phyloP scores from a whole-genome alignment of 2,797 vertebrate species.

The Eleutherodactylus coqui region DNA sequence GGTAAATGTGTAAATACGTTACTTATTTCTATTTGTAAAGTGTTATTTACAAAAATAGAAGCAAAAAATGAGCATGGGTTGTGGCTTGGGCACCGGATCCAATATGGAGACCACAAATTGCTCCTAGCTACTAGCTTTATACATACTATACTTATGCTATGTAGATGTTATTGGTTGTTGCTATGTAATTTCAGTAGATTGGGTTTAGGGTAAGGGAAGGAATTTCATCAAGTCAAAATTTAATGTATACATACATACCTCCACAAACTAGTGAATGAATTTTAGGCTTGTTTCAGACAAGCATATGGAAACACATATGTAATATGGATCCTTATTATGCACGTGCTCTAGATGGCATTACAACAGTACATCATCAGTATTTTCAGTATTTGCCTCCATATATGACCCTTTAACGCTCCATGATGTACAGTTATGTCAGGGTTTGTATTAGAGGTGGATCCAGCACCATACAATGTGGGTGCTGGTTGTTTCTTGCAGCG shows the following conservation, averaged over 20 bases:
- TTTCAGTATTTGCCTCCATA: no score
- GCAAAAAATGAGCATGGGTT: background rate
- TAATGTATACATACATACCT: background rate
- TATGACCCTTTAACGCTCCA: no score
- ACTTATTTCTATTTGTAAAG: background rate
- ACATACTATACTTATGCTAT: constrained; percentile 6
- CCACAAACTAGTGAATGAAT: background rate
- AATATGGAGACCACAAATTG: constrained; percentile 18
- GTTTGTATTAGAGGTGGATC: no score
- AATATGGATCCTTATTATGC: no score
- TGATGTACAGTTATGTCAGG: no score
- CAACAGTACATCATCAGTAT: no score
- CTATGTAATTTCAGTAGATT: constrained; percentile 29
- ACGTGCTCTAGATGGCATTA: no score
- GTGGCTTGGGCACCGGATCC: background rate
- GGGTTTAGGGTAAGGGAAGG: background rate
- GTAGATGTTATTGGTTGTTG: background rate
- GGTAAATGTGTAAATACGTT: background rate
- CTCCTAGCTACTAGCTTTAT: background rate
- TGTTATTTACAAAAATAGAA: background rate
- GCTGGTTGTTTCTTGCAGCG: no score
- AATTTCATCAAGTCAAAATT: background rate
- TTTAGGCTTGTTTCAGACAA: no score
- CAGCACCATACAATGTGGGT: no score
- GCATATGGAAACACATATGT: no score